phyloP scores from a whole-genome alignment of 2,888 invertebrate genomes.

The Acleris cristana region DNA sequence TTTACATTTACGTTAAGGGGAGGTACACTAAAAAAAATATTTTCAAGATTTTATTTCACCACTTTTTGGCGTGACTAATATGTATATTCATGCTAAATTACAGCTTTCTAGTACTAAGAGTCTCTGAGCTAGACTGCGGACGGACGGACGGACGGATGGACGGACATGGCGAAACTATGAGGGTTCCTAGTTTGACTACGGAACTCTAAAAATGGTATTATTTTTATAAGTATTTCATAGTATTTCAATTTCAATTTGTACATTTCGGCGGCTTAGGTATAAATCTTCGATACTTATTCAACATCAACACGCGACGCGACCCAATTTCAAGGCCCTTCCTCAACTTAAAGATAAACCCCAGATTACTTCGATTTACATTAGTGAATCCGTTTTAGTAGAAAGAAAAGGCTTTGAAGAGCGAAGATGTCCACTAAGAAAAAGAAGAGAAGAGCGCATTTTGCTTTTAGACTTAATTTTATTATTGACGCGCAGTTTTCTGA shows the following conservation, averaged over 20 bases:
- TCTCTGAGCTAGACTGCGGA: too few species aligned
- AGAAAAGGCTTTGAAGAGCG: slow-evolving; percentile 27
- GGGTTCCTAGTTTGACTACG: too few species aligned
- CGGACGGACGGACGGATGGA: too few species aligned
- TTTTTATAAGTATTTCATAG: too few species aligned
- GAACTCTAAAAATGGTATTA: too few species aligned
- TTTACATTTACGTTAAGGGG: too few species aligned
- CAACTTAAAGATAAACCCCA: slow-evolving; percentile 30
- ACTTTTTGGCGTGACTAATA: too few species aligned
- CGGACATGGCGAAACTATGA: too few species aligned
- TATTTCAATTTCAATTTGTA: neutral
- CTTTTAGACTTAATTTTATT: slow-evolving; percentile 24
- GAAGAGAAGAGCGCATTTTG: slow-evolving; percentile 15
- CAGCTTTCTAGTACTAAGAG: too few species aligned
- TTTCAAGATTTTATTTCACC: too few species aligned
- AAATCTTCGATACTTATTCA: slow-evolving; percentile 24
- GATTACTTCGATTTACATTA: slow-evolving; percentile 37
- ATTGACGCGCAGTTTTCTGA: slow-evolving; percentile 12
- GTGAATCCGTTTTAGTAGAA: slow-evolving; percentile 28
- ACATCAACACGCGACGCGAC: slow-evolving; percentile 13
- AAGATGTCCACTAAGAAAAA: slow-evolving; percentile 23
- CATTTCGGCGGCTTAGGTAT: neutral
- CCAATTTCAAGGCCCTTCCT: slow-evolving; percentile 17
- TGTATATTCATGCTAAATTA: too few species aligned
- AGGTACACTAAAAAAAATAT: too few species aligned